These are phyloP conservation scores for Rhagonycha lutea DNA, from an alignment of 2,888 invertebrate species.

Conservation along the genomic window DNA sequence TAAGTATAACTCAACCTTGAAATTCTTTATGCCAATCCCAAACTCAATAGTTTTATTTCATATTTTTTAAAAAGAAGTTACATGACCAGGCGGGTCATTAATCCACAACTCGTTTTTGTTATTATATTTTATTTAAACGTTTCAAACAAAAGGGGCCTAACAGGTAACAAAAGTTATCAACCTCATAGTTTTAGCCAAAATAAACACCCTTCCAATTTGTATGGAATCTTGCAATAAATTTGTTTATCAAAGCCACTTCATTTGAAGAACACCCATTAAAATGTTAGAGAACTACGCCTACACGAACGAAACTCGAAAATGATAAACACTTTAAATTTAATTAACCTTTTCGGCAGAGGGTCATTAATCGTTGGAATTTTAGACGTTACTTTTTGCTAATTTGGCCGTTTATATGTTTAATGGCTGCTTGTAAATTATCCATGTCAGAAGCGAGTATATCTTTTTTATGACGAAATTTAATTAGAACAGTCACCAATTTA, in stretches of 20 bases:
- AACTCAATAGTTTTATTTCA: conserved; percentile 19
- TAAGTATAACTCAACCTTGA: conserved; percentile 34
- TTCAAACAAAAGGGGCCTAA: not conserved
- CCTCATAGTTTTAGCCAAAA: not conserved
- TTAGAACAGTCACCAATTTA: not conserved
- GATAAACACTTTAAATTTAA: not conserved
- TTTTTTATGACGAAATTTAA: not conserved
- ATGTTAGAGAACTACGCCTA: not conserved
- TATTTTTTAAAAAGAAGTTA: not conserved
- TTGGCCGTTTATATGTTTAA: not conserved
- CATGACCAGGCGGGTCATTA: not conserved
- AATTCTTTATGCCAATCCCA: conserved; percentile 35
- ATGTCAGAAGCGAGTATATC: not conserved
- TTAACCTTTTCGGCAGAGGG: not conserved
- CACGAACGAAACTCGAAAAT: not conserved
- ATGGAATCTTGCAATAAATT: not conserved
- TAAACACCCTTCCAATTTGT: not conserved
- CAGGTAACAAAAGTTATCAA: not conserved
- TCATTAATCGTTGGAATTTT: not conserved
- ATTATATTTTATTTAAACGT: not conserved
- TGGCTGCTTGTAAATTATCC: not conserved
- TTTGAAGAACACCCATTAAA: not conserved
- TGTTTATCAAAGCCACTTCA: not conserved
- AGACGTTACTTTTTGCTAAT: not conserved
- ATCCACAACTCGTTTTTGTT: not conserved